Evolutionary conservation across 2,888 invertebrate species (phyloP).

Genomic region (Scaptodrosophila latifasciaeformis): DNA sequence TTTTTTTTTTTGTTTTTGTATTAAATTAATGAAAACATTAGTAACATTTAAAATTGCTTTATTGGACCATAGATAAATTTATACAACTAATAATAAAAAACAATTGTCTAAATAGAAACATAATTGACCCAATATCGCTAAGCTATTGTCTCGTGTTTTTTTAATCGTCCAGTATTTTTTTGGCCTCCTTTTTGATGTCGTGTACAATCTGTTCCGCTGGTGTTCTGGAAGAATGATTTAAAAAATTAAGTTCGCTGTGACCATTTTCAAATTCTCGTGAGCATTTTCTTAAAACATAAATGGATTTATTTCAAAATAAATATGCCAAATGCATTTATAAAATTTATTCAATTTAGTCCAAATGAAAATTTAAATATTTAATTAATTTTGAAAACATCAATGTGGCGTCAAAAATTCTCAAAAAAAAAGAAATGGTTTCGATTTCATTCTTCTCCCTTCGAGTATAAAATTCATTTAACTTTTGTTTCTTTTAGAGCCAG

Average conservation of each 20-base stretch:
- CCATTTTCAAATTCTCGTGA: too few species aligned
- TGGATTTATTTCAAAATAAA: too few species aligned
- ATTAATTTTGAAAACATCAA: background rate
- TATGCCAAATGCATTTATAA: background rate
- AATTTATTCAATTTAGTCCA: conserved; percentile 5
- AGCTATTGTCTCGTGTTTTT: conserved; percentile 16
- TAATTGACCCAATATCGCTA: too few species aligned
- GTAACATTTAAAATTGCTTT: conserved; percentile 15
- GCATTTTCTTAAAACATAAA: too few species aligned
- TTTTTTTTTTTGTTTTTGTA: conserved; percentile 26
- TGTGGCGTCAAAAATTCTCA: background rate
- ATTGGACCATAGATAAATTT: conserved; percentile 40
- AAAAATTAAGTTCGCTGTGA: too few species aligned
- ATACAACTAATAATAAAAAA: conserved; percentile 7
- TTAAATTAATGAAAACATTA: conserved; percentile 2
- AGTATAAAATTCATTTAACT: too few species aligned
- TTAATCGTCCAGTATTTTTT: conserved; percentile 59
- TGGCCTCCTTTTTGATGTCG: conserved; percentile 61
- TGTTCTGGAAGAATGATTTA: conserved; percentile 37
- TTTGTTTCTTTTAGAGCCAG: background rate
- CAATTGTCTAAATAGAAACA: conserved; percentile 5
- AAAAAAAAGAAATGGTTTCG: too few species aligned
- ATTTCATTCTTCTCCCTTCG: too few species aligned
- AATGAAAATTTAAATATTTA: background rate
- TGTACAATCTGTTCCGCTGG: conserved; percentile 56